Conservation (phyloP, 2,113 vertebrate genomes). For the Phalacrocorax carbo region DNA sequence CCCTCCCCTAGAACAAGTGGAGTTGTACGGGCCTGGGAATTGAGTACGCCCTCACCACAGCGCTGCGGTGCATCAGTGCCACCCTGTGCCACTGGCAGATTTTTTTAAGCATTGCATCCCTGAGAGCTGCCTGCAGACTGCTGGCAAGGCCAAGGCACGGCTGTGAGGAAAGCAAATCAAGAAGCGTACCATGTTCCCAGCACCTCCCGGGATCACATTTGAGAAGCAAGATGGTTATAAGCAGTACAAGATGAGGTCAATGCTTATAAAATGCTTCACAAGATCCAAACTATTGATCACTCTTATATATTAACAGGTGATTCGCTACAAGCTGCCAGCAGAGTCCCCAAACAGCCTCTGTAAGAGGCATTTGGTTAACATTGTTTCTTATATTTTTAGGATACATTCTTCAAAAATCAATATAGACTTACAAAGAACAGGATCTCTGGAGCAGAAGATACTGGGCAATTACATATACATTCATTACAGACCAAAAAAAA, state of each 20-base stretch:
- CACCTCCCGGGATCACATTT: background rate
- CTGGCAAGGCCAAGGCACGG: background rate
- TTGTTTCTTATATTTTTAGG: background rate
- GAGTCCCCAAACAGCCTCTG: background rate
- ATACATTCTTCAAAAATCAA: background rate
- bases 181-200: rapidly evolving
- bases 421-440: background rate
- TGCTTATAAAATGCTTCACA: background rate
- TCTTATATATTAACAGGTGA: background rate
- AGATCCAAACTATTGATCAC: background rate
- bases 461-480: background rate
- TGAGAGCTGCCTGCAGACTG: background rate
- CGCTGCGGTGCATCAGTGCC: rapidly evolving
- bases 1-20: background rate
- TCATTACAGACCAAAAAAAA: background rate
- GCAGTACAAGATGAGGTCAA: background rate
- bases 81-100: background rate
- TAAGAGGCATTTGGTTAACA: background rate
- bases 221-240: background rate
- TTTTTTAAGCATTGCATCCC: background rate
- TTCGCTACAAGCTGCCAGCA: background rate
- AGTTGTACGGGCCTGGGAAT: no score
- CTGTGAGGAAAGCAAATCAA: background rate
- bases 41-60: background rate
- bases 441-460: background rate